Conservation (phyloP, 2,113 vertebrate genomes). For the Lophius piscatorius region DNA sequence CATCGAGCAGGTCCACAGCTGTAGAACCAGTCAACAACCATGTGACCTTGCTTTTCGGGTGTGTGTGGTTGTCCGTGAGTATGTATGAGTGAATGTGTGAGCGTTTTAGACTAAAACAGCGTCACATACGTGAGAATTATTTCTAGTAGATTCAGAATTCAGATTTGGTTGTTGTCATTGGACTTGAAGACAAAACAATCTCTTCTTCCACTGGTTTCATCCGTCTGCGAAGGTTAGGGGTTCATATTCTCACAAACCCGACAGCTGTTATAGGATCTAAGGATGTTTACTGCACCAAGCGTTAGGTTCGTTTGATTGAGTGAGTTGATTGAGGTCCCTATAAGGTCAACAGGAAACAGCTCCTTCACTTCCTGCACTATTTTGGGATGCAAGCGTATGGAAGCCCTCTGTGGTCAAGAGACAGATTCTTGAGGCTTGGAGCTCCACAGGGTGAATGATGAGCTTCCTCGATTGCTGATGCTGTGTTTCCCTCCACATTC, state of each 20-base stretch:
- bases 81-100: no score
- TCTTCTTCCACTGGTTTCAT: no score
- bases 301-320: slow-evolving; percentile 14
- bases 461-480: slow-evolving; percentile 22
- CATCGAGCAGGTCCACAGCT: no score
- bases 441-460: background rate
- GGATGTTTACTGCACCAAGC: slow-evolving; percentile 14
- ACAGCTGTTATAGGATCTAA: slow-evolving; percentile 6
- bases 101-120: no score
- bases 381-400: slow-evolving; percentile 12
- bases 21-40: no score
- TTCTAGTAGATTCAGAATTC: no score
- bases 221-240: background rate
- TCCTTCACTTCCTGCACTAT: slow-evolving; percentile 44
- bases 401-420: slow-evolving; percentile 34
- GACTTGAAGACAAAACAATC: no score
- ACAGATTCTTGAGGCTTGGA: slow-evolving; percentile 29
- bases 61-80: no score
- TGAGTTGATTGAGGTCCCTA: slow-evolving; percentile 35
- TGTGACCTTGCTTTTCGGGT: no score
- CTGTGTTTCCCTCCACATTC: slow-evolving; percentile 24
- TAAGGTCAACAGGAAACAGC: slow-evolving; percentile 10
- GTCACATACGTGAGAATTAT: no score
- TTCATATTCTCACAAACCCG: slow-evolving; percentile 32
- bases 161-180: no score